Base-by-base conservation (phyloP, 1,140 invertebrate species). In the Teleogryllus occipitalis region DNA sequence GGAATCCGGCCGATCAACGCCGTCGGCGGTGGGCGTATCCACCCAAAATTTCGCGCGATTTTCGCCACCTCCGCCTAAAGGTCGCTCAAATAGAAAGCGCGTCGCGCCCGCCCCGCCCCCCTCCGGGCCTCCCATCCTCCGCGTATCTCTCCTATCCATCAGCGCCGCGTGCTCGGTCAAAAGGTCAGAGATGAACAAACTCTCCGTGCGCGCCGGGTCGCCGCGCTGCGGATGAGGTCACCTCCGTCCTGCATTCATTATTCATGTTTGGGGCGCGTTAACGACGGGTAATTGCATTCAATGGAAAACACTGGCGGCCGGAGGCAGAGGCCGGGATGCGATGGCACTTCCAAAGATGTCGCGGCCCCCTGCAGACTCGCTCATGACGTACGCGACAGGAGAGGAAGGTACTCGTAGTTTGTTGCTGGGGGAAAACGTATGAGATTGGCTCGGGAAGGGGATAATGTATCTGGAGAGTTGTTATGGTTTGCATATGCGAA, bases 181-280 rank as follows among this genome's bases (percentile, higher is more conserved):
- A 65, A 65, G 54, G 54, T 65, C 54, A 65, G 18, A 65, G 54
- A 65, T 65, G 54, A 65, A 65, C 54, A 65, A 65, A 65, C 54
- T 65, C 54, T 65, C 18, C 18, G 54, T 10, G 27, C 10, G 18
- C 54, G 54, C 2, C 10, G 54, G 54, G 10, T 65, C 54, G 54
- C 18, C 54, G 2, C 54, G 54, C 54, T 2, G 54, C 54, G 18
- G 54, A 65, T 65, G 54, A 65, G 54, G 54, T 65, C 54, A 65
- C 18, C 54, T 10, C 54, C 10, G 54, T 65, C 54, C 54, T 65
- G 54, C 54, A 65, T 65, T 65, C 54, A 65, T 65, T 65, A 65
- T 65, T 65, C 54, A 65, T 65, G 54, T 14, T 65, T 65, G 54
- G 18, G 54, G 18, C 54, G 10, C 10, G 27, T 39, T 39, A 39